Conservation (phyloP, 2,113 vertebrate genomes). For the Lagopus muta region DNA sequence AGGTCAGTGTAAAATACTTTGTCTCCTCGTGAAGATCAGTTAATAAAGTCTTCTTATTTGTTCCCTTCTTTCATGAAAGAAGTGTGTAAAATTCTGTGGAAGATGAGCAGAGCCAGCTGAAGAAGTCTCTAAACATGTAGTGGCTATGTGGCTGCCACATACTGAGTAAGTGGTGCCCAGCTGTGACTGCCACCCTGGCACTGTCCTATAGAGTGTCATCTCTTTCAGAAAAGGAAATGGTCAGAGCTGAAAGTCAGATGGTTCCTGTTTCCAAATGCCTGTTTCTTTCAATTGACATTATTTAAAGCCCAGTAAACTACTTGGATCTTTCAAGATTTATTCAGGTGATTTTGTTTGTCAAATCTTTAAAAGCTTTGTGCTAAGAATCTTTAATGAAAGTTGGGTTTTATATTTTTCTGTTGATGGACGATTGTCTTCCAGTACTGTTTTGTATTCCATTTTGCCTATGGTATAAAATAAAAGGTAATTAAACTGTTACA, state of each 20-base stretch:
- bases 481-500: not conserved
- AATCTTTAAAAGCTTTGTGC: not conserved
- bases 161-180: not conserved
- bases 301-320: not conserved
- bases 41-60: slow-evolving; percentile 10
- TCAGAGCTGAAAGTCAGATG: not conserved
- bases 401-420: not conserved
- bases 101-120: not conserved
- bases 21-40: slow-evolving; percentile 1
- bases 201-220: not conserved
- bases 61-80: slow-evolving; percentile 37
- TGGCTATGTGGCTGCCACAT: not conserved
- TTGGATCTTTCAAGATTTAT: not conserved
- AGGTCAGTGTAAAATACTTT: slow-evolving; percentile 39
- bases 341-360: not conserved
- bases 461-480: not conserved
- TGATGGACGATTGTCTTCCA: not conserved
- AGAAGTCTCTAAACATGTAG: not conserved
- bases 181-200: not conserved
- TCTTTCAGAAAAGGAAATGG: not conserved
- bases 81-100: not conserved
- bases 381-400: not conserved
- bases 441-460: not conserved
- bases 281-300: not conserved
- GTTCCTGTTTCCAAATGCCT: not conserved